These are phyloP conservation scores for Amniataba percoides DNA, from an alignment of 2,797 vertebrate species.

Conservation along the genomic window DNA sequence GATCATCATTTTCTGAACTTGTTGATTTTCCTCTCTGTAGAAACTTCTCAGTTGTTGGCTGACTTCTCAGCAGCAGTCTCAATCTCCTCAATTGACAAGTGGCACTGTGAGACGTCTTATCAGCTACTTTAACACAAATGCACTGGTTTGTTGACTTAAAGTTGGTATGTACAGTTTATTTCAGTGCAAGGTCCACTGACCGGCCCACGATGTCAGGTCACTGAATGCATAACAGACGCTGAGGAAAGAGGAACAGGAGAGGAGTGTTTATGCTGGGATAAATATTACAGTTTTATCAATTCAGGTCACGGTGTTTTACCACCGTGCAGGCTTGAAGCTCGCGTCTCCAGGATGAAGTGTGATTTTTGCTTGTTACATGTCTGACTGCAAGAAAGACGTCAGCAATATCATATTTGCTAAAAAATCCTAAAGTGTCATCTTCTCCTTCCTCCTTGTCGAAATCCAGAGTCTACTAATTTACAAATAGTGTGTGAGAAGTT, in stretches of 20 bases:
- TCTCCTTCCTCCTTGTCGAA: background rate
- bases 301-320: background rate
- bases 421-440: background rate
- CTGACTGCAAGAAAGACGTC: constrained; percentile 3
- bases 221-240: constrained; percentile 10
- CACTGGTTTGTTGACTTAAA: constrained; percentile 58
- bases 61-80: constrained; percentile 1
- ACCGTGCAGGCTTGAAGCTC: background rate
- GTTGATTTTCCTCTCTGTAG: background rate
- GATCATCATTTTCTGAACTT: constrained; percentile 9
- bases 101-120: constrained; percentile 44
- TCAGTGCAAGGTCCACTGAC: constrained; percentile 60
- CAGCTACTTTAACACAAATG: constrained; percentile 42
- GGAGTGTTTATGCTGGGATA: constrained; percentile 3
- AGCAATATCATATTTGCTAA: constrained; percentile 25
- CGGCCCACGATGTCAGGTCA: constrained; percentile 21
- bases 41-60: constrained; percentile 8
- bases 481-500: background rate
- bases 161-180: constrained; percentile 53
- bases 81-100: constrained; percentile 33
- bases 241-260: background rate
- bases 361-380: background rate
- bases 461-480: no score
- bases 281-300: constrained; percentile 22
- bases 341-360: background rate